Base-by-base conservation (phyloP, 2,888 invertebrate species). In the Drosophila pegasa region DNA sequence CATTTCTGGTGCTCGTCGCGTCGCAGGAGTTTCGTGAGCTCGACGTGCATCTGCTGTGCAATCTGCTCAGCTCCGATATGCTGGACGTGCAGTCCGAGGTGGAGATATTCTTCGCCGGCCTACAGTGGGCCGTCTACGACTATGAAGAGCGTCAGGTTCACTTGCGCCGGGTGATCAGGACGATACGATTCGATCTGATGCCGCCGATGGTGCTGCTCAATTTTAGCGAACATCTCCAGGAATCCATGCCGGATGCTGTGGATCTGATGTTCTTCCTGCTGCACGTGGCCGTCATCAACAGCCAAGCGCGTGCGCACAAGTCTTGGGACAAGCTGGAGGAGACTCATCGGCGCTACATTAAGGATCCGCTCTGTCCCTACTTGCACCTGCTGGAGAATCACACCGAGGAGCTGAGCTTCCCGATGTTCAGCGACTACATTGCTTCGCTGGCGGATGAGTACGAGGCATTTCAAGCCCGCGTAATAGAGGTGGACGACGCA, bases 161-260 rank as follows among this genome's bases (percentile, higher is more conserved):
- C 0, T 1, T 45, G 14, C 35, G 20, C 4, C 33, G 16, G 2
- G 60, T 61, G 3, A 27, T 61, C 0, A 16, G 1, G 3, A 16
- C 9, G 7, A 3, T 61, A 8, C 61, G 43, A 0, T 60, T 60
- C 2, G 60, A 61, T 7, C 27, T 14, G 10, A 45, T 61, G 60
- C 61, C 43, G 0, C n/a, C 61, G 8, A 2, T 60, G 41, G 20
- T 20, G 0, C 1, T 14, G 14, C 41, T 58, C 22, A 20, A 29
- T 12, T 35, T 59, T 7, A 25, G 12, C 16, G 59, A 60, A 0
- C 12, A 7, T 1, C 16, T 60, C 27, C 2, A 29, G 2, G 20
- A 59, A 2, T 6, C 59, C 8, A 10, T 29, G 22, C 29, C 60
- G 10, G 16, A 8, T 3, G 10, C 27, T 0, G 3, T 22, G 1